phyloP scores from a whole-genome alignment of 2,113 vertebrate species.

The Neogale vison region DNA sequence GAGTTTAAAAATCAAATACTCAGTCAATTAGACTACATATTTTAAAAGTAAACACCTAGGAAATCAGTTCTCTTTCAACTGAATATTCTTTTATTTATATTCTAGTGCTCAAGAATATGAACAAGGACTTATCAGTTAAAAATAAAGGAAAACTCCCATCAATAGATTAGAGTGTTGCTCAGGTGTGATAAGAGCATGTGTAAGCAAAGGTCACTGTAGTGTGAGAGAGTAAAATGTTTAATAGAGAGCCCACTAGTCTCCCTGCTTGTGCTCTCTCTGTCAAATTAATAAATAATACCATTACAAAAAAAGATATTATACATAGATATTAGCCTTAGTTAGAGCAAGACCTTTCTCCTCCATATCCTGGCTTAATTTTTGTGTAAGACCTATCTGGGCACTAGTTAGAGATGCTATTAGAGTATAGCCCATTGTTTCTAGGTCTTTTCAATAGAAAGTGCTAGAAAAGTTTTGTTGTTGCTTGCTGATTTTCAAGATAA shows the following conservation, averaged over 20 bases:
- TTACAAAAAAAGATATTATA: neutral
- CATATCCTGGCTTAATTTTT: neutral
- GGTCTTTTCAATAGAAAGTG: neutral
- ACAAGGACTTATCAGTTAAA: neutral
- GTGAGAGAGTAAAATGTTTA: neutral
- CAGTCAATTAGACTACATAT: neutral
- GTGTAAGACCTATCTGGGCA: neutral
- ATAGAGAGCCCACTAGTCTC: neutral
- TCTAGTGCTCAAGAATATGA: neutral
- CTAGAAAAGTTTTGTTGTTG: neutral
- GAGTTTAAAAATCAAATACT: neutral
- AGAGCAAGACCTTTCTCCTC: neutral
- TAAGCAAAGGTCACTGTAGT: neutral
- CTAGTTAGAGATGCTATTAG: neutral
- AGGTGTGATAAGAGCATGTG: fast-evolving
- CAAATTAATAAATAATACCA: neutral
- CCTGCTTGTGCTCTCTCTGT: neutral
- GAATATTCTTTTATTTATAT: neutral
- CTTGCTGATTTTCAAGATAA: neutral
- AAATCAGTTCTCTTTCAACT: neutral
- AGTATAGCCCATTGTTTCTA: fast-evolving
- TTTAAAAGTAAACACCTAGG: neutral
- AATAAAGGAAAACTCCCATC: neutral
- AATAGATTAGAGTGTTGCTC: neutral
- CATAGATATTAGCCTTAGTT: neutral